Conservation (phyloP, 2,797 vertebrate species). For the Crenichthys baileyi region DNA sequence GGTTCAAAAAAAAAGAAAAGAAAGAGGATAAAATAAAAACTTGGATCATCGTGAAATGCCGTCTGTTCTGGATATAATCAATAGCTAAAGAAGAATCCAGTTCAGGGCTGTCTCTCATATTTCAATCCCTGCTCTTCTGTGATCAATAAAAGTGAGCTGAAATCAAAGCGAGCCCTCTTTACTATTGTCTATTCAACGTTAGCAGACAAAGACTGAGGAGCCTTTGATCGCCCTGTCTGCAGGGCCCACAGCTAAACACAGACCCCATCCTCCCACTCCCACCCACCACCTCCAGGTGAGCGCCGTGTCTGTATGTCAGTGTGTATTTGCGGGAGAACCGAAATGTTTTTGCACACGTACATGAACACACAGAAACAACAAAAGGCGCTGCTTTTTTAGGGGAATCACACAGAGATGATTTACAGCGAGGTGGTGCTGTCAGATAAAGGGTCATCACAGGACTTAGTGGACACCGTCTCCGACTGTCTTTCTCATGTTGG, state of each 20-base stretch:
- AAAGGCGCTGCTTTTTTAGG: constrained; percentile 54
- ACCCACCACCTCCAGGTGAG: constrained; percentile 79
- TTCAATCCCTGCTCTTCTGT: constrained; percentile 76
- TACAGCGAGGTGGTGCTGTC: constrained; percentile 38
- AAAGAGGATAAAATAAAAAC: constrained; percentile 70
- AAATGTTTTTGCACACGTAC: constrained; percentile 26
- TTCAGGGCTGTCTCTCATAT: constrained; percentile 75
- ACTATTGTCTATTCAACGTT: constrained; percentile 79
- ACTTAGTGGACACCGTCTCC: constrained; percentile 17
- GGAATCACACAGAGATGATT: constrained; percentile 36
- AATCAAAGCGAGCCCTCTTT: constrained; percentile 78
- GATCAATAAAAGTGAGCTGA: constrained; percentile 79
- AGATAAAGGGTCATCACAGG: constrained; percentile 57
- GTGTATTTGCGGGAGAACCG: constrained; percentile 25
- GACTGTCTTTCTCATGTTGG: neutral
- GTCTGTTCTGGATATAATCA: constrained; percentile 80
- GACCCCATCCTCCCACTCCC: constrained; percentile 75
- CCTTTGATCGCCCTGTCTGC: constrained; percentile 80
- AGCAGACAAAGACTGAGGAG: constrained; percentile 80
- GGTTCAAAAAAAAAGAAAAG: constrained; percentile 39
- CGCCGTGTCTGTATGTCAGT: constrained; percentile 36
- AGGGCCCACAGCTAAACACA: constrained; percentile 77
- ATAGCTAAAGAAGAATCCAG: constrained; percentile 76
- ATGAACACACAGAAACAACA: constrained; percentile 27
- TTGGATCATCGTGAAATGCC: constrained; percentile 68